Percentiles rank a stretch among this genome's conserved stretches.
phyloP scores from a whole-genome alignment of 1,140 invertebrate genomes.

The Drosophila funebris region DNA sequence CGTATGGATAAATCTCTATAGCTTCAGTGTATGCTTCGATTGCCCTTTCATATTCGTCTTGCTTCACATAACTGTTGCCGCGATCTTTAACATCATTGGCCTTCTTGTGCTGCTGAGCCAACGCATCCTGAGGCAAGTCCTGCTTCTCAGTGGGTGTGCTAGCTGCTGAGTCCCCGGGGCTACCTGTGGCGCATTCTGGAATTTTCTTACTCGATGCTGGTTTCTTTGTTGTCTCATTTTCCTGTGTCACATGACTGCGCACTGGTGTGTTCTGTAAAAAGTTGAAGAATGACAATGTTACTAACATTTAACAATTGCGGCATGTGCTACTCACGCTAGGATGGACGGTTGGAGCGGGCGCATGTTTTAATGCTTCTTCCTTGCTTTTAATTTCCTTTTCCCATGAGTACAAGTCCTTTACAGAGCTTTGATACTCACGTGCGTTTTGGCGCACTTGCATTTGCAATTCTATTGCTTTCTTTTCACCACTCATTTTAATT shows the following conservation, averaged over 20 bases:
- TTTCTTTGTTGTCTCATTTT: conserved; percentile 4
- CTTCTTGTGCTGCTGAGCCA: conserved; percentile 80
- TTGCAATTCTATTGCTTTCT: conserved; percentile 86
- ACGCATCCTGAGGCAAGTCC: conserved; percentile 54
- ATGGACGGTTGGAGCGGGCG: conserved; percentile 35
- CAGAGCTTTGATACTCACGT: conserved; percentile 88
- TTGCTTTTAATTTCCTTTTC: conserved; percentile 92
- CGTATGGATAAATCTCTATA: conserved; percentile 89
- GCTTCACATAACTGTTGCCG: conserved; percentile 93
- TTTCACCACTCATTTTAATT: conserved; percentile 61
- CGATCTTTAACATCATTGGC: conserved; percentile 85
- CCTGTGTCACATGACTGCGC: conserved; percentile 50
- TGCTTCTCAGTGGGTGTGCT: conserved; percentile 68
- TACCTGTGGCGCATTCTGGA: conserved; percentile 1
- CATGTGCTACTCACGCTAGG: conserved; percentile 42
- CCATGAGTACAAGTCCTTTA: conserved; percentile 92
- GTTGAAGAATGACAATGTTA: background rate
- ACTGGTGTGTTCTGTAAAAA: conserved; percentile 48
- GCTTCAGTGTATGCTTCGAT: conserved; percentile 92
- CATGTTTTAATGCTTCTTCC: conserved; percentile 85
- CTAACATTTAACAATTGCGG: background rate
- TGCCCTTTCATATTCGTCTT: conserved; percentile 91
- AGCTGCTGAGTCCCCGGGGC: conserved; percentile 34
- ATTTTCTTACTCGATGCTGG: background rate
- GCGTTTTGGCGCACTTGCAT: conserved; percentile 90